Base-by-base conservation (phyloP, 2,797 vertebrate genomes). In the Alcedo atthis region DNA sequence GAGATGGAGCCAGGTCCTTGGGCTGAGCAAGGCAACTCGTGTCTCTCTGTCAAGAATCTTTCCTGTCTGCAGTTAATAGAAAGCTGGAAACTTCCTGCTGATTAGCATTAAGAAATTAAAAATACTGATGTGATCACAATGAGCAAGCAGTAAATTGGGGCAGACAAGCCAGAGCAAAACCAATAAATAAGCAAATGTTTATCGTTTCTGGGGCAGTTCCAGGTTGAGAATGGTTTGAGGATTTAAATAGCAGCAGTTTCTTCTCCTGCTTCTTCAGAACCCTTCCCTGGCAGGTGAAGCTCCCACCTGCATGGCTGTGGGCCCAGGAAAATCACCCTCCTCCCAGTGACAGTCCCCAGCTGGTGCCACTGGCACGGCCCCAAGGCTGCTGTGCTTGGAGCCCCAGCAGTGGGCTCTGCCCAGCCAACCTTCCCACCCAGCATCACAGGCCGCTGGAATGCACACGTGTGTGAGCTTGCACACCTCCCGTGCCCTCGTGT, bases 401-500 rank as follows among this genome's bases (percentile, higher is more conserved):
- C 67, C 86, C 45, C 73, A 5, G 81, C 89, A 58, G 30, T 21
- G 24, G 54, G 75, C 15, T 74, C 96, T 97, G 45, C 43, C 33
- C 35, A 13, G 2, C 30, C 37, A 40, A 15, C 37, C 37, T 40
- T 14, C 37, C 14, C 28, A 8, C 53, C 43, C 2, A 5, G 7
- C 57, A 58, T 46, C 49, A 21, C 33, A 26, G 11, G 0, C 12
- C 63, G 67, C 7, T 3, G 26, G 26, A 35, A 33, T 33, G 24
- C 68, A 9, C 37, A 3, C 2, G 3, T 10, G 3, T 4, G 4
- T 9, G 18, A 5, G 30, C 45, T 57, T 54, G 30, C 53, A 28
- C 97, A 97, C 97, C 97, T 96, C 97, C 95, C 18, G 40, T 62
- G 8, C 59, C 37, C 59, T 96, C 68, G 40, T 26, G 37, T 24